phyloP scores from a whole-genome alignment of 2,888 invertebrate species.

The Ptychoptera contaminata region DNA sequence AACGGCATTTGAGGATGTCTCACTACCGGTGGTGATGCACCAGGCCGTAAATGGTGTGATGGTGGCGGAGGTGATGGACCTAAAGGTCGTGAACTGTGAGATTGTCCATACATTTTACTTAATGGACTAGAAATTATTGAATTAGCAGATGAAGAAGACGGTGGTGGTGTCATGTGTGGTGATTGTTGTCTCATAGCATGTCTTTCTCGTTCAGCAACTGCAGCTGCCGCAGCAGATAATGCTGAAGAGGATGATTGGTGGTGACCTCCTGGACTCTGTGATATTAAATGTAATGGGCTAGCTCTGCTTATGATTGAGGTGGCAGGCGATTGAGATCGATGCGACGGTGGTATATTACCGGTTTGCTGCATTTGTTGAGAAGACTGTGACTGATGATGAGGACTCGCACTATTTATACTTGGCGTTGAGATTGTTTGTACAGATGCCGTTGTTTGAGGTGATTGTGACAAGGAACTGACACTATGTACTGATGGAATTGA shows the following conservation, averaged over 20 bases:
- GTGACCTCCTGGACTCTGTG: constrained; percentile 29
- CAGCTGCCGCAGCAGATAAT: constrained; percentile 31
- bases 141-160: constrained; percentile 31
- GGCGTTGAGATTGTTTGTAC: constrained; percentile 25
- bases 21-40: constrained; percentile 38
- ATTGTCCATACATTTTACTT: constrained; percentile 31
- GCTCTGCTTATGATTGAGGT: constrained; percentile 24
- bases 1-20: constrained; percentile 33
- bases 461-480: constrained; percentile 18
- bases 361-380: constrained; percentile 30
- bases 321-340: constrained; percentile 29
- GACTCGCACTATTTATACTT: constrained; percentile 5
- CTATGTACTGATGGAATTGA: constrained; percentile 7
- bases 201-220: constrained; percentile 28
- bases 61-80: constrained; percentile 29
- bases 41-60: constrained; percentile 29
- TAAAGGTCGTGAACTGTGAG: constrained; percentile 30
- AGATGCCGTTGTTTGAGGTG: constrained; percentile 20
- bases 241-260: constrained; percentile 29
- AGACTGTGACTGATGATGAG: constrained; percentile 25
- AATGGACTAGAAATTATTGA: constrained; percentile 30
- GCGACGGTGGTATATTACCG: constrained; percentile 16
- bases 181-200: constrained; percentile 31
- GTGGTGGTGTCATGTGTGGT: constrained; percentile 32
- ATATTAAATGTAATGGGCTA: constrained; percentile 32